phyloP scores from a whole-genome alignment of 1,140 invertebrate genomes.

The Drusus annulatus region DNA sequence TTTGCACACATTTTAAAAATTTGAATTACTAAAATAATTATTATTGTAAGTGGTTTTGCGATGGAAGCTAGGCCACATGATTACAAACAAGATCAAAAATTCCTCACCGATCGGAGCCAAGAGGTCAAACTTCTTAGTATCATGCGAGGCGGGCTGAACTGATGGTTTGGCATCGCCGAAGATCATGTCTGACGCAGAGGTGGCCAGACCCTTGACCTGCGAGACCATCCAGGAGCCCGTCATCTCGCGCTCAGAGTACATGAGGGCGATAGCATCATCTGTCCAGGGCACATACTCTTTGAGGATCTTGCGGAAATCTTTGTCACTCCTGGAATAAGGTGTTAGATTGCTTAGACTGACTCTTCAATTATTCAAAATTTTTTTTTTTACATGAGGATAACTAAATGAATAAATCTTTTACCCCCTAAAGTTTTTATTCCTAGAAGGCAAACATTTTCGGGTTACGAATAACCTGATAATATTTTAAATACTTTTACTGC shows the following conservation, averaged over 20 bases:
- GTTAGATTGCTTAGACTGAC: too few species aligned
- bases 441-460: too few species aligned
- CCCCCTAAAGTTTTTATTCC: too few species aligned
- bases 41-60: too few species aligned
- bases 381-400: too few species aligned
- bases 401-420: too few species aligned
- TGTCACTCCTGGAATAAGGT: slow-evolving; percentile 43
- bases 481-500: too few species aligned
- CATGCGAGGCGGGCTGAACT: neutral
- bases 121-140: slow-evolving; percentile 11
- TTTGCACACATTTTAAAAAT: too few species aligned
- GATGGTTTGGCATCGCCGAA: slow-evolving; percentile 36
- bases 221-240: slow-evolving; percentile 43
- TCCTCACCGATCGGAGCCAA: slow-evolving; percentile 28
- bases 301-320: slow-evolving; percentile 52
- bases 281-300: slow-evolving; percentile 55
- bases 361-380: too few species aligned
- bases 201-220: slow-evolving; percentile 27
- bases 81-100: neutral
- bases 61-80: neutral
- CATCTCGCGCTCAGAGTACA: slow-evolving; percentile 45
- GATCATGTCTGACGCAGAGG: slow-evolving; percentile 45
- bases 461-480: too few species aligned
- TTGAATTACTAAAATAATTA: too few species aligned
- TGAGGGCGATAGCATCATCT: slow-evolving; percentile 51